These are phyloP conservation scores for Zoroaster sp. DNA, from an alignment of 53 echinoderm and acorn worm species.

Conservation along the genomic window DNA sequence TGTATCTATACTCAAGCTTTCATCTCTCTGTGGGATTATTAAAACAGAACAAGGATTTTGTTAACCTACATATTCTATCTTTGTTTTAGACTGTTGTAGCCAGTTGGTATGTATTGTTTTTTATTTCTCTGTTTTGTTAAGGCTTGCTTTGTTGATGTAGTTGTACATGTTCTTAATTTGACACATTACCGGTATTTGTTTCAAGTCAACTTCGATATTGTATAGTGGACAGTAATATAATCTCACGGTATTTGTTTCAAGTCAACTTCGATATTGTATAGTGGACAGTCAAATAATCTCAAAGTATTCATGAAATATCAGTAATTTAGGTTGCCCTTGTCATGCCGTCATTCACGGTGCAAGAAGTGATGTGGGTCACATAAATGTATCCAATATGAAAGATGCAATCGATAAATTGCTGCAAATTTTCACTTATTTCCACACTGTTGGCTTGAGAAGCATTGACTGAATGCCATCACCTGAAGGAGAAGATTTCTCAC, in stretches of 20 bases:
- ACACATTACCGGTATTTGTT: background rate
- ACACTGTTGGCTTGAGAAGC: background rate
- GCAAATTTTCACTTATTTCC: background rate
- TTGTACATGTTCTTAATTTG: background rate
- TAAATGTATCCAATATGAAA: background rate
- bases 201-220: background rate
- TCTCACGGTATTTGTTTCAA: background rate
- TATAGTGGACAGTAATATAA: background rate
- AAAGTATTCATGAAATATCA: background rate
- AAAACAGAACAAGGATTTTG: slow-evolving; percentile 21
- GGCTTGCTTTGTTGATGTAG: background rate
- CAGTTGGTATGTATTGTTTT: slow-evolving; percentile 48
- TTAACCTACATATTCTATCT: background rate
- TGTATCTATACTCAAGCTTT: background rate
- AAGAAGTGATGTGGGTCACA: background rate
- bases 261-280: too few species aligned
- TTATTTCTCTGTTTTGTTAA: background rate
- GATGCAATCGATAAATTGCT: background rate
- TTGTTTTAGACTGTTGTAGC: slow-evolving; percentile 23
- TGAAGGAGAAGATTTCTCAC: background rate
- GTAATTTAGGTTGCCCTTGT: background rate
- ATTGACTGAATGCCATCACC: background rate
- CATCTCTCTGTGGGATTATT: slow-evolving; percentile 29
- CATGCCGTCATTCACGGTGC: background rate
- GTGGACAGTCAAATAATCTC: background rate